phyloP scores from a whole-genome alignment of 2,888 invertebrate species.

The Xestia ashworthii region DNA sequence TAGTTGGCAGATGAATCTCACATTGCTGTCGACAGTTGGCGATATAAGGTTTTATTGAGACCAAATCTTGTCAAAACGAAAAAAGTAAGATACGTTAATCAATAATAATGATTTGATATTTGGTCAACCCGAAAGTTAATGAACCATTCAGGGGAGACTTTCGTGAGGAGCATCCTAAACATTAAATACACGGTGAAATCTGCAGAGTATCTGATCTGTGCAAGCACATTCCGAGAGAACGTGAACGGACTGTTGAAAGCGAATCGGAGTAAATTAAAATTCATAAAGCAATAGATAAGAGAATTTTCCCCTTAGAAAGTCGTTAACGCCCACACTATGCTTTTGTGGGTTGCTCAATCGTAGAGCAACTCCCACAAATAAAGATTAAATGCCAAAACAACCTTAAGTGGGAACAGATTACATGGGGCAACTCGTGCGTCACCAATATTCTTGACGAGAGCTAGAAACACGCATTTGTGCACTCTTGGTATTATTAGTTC shows the following conservation, averaged over 20 bases:
- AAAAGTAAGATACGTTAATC: background rate
- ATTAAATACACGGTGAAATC: conserved; percentile 30
- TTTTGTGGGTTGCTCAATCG: conserved; percentile 62
- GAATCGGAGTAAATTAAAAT: conserved; percentile 62
- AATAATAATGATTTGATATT: conserved; percentile 10
- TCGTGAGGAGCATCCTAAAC: conserved; percentile 32
- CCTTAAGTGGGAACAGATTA: conserved; percentile 62
- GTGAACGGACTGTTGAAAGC: conserved; percentile 50
- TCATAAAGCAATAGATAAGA: conserved; percentile 67
- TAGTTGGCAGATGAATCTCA: background rate
- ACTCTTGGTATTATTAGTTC: conserved; percentile 64
- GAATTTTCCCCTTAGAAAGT: conserved; percentile 70
- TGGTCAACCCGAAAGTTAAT: conserved; percentile 29
- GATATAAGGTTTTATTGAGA: background rate
- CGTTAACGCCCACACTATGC: conserved; percentile 74
- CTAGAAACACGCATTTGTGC: conserved; percentile 59
- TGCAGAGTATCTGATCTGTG: conserved; percentile 32
- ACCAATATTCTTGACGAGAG: conserved; percentile 47
- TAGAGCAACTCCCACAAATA: conserved; percentile 72
- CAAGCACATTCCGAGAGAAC: conserved; percentile 37
- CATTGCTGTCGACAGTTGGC: background rate
- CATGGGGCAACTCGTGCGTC: conserved; percentile 58
- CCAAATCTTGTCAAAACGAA: background rate
- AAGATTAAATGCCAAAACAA: conserved; percentile 77
- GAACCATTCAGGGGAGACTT: conserved; percentile 27